These are phyloP conservation scores for Epinephelus awoara DNA, from an alignment of 2,797 vertebrate genomes.

Conservation along the genomic window DNA sequence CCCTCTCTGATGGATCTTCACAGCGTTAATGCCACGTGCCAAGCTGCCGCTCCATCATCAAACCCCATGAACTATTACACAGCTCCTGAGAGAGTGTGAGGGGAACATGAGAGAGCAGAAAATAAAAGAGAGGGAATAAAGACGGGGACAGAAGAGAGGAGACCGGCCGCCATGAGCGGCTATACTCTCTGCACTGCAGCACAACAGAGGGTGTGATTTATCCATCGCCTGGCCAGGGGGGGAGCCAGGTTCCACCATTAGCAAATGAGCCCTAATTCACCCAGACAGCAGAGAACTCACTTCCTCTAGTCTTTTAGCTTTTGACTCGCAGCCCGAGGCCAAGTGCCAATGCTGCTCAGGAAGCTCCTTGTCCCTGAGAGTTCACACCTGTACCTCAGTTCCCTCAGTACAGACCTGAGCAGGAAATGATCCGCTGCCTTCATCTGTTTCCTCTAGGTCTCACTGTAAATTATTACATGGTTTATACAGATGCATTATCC, in stretches of 20 bases:
- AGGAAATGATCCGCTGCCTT: background rate
- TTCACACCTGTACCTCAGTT: constrained; percentile 8
- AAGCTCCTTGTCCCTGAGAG: constrained; percentile 11
- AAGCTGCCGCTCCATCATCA: constrained; percentile 43
- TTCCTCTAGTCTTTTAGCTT: constrained; percentile 28
- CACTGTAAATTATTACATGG: too few species aligned
- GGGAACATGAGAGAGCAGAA: background rate
- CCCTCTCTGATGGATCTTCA: constrained; percentile 39
- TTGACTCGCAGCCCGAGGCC: constrained; percentile 26
- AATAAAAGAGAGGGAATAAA: constrained; percentile 32
- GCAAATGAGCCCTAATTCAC: constrained; percentile 79
- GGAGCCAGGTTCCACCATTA: constrained; percentile 62
- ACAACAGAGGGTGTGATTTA: constrained; percentile 59
- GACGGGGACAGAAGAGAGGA: constrained; percentile 4
- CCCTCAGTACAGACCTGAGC: background rate
- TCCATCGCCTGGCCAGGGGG: constrained; percentile 32
- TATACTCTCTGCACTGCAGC: constrained; percentile 57
- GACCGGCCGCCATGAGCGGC: constrained; percentile 18
- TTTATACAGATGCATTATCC: too few species aligned
- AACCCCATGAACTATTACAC: constrained; percentile 32
- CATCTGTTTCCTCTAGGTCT: background rate
- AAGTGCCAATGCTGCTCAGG: constrained; percentile 11
- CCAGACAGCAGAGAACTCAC: constrained; percentile 51
- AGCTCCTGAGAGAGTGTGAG: constrained; percentile 16
- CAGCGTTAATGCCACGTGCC: constrained; percentile 24